Conservation (phyloP, 2,113 vertebrate species). For the Larimichthys crocea region DNA sequence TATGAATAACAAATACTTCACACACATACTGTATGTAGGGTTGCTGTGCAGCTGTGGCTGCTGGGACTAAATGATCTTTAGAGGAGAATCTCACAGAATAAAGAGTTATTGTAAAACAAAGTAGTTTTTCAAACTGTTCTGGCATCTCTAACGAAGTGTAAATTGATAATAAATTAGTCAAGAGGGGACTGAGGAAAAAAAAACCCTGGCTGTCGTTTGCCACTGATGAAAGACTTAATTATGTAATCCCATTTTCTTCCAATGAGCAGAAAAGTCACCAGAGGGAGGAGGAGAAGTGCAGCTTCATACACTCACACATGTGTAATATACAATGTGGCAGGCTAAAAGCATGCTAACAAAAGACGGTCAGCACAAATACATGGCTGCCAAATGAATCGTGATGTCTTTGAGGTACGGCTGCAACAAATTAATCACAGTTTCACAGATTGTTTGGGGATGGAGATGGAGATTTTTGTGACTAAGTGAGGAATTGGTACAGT, state of each 20-base stretch:
- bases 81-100: neutral
- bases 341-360: conserved; percentile 42
- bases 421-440: neutral
- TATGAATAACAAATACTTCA: conserved; percentile 53
- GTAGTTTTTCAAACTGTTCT: conserved; percentile 40
- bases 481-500: no score
- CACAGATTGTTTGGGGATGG: neutral
- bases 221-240: conserved; percentile 75
- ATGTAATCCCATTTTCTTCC: conserved; percentile 75
- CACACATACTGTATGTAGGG: neutral
- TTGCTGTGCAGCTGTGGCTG: conserved; percentile 30
- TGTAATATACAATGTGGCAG: neutral
- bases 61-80: neutral
- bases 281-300: conserved; percentile 44
- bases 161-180: conserved; percentile 63
- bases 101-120: conserved; percentile 33
- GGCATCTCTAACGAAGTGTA: conserved; percentile 57
- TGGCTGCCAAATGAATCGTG: neutral
- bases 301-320: conserved; percentile 9
- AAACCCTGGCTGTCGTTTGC: conserved; percentile 43
- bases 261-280: conserved; percentile 54
- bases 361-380: neutral
- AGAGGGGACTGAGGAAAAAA: neutral
- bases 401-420: neutral
- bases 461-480: neutral